A percentile compares a stretch with the other conserved stretches of the same genome.
These are phyloP conservation scores for Euura saliciscinereae DNA, from an alignment of 1,140 invertebrate genomes.

Conservation along the genomic window DNA sequence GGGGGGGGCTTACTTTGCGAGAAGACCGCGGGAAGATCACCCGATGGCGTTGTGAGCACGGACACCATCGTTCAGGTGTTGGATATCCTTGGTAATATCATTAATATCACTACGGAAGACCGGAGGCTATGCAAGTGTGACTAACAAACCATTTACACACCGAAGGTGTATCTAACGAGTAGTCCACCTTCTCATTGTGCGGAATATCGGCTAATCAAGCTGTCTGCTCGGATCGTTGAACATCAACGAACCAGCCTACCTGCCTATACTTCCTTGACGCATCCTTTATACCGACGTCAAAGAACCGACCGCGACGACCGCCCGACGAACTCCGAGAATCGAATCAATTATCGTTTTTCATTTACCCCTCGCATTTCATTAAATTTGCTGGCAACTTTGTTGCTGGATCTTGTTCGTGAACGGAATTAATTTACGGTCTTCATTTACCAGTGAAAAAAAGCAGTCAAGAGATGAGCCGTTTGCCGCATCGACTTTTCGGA, in stretches of 20 bases:
- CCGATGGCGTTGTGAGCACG: neutral
- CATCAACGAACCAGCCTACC: neutral
- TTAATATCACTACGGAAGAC: neutral
- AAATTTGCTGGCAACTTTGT: conserved; percentile 1
- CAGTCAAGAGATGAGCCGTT: neutral
- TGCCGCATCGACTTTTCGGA: neutral
- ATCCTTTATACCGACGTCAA: neutral
- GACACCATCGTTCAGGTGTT: neutral
- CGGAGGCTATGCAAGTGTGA: conserved; percentile 5
- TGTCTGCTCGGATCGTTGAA: neutral
- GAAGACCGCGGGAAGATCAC: neutral
- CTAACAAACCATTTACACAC: neutral
- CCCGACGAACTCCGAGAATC: neutral
- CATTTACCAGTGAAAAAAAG: neutral
- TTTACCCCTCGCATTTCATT: neutral
- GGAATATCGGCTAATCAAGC: neutral
- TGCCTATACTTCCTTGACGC: neutral
- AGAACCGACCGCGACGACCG: neutral
- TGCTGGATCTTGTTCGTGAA: neutral
- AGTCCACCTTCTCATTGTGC: neutral
- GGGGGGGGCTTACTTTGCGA: too few species aligned
- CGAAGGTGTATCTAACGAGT: neutral
- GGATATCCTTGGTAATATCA: neutral
- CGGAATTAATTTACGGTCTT: neutral
- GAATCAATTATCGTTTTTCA: neutral